Evolutionary conservation across 2,888 invertebrate genomes (phyloP).

Genomic region (Synanthedon myopaeformis): DNA sequence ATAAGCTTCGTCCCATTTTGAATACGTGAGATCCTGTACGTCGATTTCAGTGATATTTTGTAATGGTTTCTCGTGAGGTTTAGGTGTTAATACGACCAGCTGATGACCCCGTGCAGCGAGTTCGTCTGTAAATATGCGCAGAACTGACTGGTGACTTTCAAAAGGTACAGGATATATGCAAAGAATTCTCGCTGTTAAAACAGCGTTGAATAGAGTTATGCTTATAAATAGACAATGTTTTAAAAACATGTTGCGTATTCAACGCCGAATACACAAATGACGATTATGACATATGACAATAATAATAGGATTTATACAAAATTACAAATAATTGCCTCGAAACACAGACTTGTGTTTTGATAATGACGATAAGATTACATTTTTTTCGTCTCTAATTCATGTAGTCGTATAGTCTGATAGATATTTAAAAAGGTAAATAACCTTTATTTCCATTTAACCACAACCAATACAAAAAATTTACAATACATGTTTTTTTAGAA

Average conservation of each 20-base stretch:
- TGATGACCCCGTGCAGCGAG: background rate
- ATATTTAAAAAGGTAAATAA: too few species aligned
- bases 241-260: background rate
- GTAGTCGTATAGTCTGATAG: too few species aligned
- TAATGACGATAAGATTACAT: too few species aligned
- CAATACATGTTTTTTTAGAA: too few species aligned
- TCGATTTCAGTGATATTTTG: conserved; percentile 3
- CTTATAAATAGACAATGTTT: background rate
- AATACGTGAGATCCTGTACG: background rate
- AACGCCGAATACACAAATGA: background rate
- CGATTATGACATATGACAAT: too few species aligned
- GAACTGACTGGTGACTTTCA: background rate
- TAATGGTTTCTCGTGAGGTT: background rate
- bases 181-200: background rate
- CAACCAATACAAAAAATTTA: too few species aligned
- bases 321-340: too few species aligned
- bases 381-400: too few species aligned
- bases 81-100: background rate
- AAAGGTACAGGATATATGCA: background rate
- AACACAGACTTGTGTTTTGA: too few species aligned
- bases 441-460: too few species aligned
- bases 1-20: background rate
- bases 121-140: background rate
- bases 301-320: too few species aligned
- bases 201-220: background rate